These are phyloP conservation scores for Cheilosia scutellata DNA, from an alignment of 2,888 invertebrate genomes.

Conservation along the genomic window DNA sequence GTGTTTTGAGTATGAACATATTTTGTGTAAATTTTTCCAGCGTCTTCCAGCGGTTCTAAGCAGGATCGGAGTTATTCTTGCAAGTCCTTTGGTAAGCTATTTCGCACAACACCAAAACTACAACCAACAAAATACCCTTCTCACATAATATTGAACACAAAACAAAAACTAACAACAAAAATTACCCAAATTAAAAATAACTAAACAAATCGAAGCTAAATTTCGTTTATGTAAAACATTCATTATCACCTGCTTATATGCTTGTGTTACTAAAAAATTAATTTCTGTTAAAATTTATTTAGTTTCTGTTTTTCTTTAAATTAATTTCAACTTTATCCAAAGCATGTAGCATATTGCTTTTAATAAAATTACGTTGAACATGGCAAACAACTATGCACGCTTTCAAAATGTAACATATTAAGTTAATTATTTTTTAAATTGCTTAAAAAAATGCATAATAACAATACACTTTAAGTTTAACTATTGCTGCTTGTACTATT, in stretches of 20 bases:
- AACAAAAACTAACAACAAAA: constrained; percentile 45
- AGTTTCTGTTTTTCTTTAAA: neutral
- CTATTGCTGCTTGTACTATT: constrained; percentile 54
- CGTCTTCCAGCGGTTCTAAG: constrained; percentile 97
- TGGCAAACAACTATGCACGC: constrained; percentile 53
- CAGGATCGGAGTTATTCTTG: constrained; percentile 98
- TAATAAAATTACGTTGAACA: constrained; percentile 10
- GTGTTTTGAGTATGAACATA: constrained; percentile 84
- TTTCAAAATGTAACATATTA: constrained; percentile 23
- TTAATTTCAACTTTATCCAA: constrained; percentile 5
- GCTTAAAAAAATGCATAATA: constrained; percentile 10
- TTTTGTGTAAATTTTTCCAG: constrained; percentile 88
- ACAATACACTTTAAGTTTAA: constrained; percentile 7
- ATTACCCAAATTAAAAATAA: constrained; percentile 26
- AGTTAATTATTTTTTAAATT: constrained; percentile 2
- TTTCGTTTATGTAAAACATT: constrained; percentile 64
- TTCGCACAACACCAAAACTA: constrained; percentile 80
- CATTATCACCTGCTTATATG: constrained; percentile 74
- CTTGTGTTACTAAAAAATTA: constrained; percentile 48
- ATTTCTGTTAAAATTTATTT: constrained; percentile 20
- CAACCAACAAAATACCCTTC: constrained; percentile 40
- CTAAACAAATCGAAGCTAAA: constrained; percentile 31
- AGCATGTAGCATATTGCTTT: constrained; percentile 52
- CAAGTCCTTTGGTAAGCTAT: constrained; percentile 96
- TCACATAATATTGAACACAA: constrained; percentile 53